phyloP scores from a whole-genome alignment of 2,888 invertebrate genomes.

The Lypha dubia region DNA sequence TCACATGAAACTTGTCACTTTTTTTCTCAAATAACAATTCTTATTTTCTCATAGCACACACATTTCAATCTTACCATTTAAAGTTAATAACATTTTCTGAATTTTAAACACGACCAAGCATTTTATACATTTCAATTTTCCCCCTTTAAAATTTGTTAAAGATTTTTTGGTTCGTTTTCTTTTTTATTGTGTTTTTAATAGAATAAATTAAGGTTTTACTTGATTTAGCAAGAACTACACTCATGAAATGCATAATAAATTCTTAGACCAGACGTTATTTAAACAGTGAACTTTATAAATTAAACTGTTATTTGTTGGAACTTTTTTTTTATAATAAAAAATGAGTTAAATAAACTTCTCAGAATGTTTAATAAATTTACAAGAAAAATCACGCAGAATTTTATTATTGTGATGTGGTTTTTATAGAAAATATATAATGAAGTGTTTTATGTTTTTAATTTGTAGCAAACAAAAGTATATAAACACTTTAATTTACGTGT shows the following conservation, averaged over 20 bases:
- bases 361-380: conserved; percentile 11
- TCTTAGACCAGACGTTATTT: conserved; percentile 11
- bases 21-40: background rate
- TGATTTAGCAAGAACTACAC: conserved; percentile 27
- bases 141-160: conserved; percentile 5
- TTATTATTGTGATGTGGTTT: background rate
- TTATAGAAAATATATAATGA: background rate
- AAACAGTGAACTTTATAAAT: conserved; percentile 5
- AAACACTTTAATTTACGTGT: background rate
- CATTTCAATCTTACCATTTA: conserved; percentile 8
- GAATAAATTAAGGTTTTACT: conserved; percentile 45
- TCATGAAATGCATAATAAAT: conserved; percentile 21
- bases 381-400: conserved; percentile 12
- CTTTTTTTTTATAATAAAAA: conserved; percentile 2
- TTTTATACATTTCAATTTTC: conserved; percentile 53
- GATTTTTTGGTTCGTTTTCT: conserved; percentile 1
- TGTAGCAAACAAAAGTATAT: background rate
- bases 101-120: conserved; percentile 48
- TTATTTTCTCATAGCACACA: background rate
- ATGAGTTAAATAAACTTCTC: conserved; percentile 24
- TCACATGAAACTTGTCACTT: background rate
- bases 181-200: background rate
- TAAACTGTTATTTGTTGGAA: conserved; percentile 48
- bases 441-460: background rate
- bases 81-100: conserved; percentile 44